Conservation (phyloP, 2,113 vertebrate genomes). For the Rhegmatorhina hoffmannsi region DNA sequence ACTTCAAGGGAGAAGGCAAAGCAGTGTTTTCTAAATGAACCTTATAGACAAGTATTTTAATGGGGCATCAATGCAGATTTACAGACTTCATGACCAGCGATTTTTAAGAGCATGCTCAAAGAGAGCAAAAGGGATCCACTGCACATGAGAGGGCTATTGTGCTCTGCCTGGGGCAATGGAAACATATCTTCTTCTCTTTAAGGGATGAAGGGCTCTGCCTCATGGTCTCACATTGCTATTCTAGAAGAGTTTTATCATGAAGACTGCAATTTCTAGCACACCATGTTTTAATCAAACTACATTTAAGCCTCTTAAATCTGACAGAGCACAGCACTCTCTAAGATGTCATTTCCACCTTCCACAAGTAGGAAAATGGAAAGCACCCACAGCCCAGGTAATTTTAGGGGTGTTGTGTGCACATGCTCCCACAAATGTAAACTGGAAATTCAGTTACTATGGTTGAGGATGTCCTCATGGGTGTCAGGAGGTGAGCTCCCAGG, state of each 20-base stretch:
- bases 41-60: not conserved
- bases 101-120: not conserved
- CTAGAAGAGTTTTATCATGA: not conserved
- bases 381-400: not conserved
- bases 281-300: rapidly evolving
- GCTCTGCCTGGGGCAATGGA: not conserved
- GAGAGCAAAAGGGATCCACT: not conserved
- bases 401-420: not conserved
- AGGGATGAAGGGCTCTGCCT: not conserved
- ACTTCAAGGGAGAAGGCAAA: not conserved
- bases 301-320: not conserved
- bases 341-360: not conserved
- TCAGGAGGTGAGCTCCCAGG: not conserved
- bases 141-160: not conserved
- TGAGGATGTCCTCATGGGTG: not conserved
- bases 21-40: not conserved
- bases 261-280: not conserved
- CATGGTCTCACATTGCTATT: not conserved
- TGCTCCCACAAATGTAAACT: not conserved
- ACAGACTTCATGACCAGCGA: not conserved
- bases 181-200: not conserved
- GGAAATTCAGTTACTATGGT: not conserved
- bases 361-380: not conserved
- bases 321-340: not conserved
- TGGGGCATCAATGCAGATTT: not conserved